Evolutionary conservation across 2,888 invertebrate genomes (phyloP), one percentile per base, ranked within the genome.

Genomic region (Hemithea aestivaria): DNA sequence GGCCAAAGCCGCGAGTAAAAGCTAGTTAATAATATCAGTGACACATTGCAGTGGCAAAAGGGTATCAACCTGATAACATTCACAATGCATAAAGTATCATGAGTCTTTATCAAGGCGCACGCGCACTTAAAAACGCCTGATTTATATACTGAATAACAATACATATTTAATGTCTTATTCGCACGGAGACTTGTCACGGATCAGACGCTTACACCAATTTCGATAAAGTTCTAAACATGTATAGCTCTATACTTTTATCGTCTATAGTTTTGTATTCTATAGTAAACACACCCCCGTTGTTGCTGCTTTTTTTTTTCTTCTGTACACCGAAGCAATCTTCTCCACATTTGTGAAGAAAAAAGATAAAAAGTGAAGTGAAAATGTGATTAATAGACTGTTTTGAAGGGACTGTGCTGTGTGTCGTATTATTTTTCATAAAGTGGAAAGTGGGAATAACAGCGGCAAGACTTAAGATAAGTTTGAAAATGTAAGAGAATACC

Each of bases 281-380:
- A 7, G 20, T 57, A 0, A 59, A 60, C 28, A 54, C 58, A 0
- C 51, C 49, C 6, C 58, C 60, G 2, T 35, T 43, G 2, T 20
- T 64, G 7, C 46, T 70, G 32, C 26, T 48, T 40, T 67, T 59
- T 23, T 43, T 66, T 33, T 63, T 62, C 34, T 63, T 56, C 23
- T 69, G 53, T 32, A 53, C 60, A 26, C 60, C 54, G 10, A 62
- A 58, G 48, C 60, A 48, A 36, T 55, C 57, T 8, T 64, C 48
- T 12, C 23, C 4, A 32, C 24, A 12, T 40, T 40, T 28, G 2
- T 35, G 10, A 28, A 27, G 12, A 27, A 28, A 23, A 35, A 35
- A 32, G 27, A 11, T n/a, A 37, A 20, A 7, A 7, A 27, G 9
- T 27, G 16, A 27, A 16, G 8, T 10, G 7, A 11, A 26, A 2